phyloP scores from a whole-genome alignment of 2,888 invertebrate species.

The Agrilus biguttatus region DNA sequence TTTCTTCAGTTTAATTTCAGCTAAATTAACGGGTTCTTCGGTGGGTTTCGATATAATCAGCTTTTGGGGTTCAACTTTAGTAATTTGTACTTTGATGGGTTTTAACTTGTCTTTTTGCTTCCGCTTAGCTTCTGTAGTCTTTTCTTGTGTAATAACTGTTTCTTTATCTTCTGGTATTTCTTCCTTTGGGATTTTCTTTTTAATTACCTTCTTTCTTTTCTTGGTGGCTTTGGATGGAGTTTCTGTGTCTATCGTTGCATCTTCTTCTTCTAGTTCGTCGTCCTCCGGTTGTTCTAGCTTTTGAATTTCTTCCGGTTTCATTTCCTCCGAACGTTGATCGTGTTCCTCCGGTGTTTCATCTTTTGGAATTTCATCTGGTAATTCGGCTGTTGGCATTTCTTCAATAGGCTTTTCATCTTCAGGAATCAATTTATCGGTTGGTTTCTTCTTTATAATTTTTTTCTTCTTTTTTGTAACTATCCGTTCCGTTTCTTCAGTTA shows the following conservation, averaged over 20 bases:
- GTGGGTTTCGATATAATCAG: slow-evolving; percentile 41
- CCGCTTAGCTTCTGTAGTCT: slow-evolving; percentile 16
- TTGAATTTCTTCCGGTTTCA: neutral
- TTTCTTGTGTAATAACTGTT: slow-evolving; percentile 10
- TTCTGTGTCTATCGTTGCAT: neutral
- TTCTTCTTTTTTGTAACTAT: neutral
- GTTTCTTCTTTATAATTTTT: neutral
- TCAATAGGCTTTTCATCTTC: slow-evolving; percentile 14
- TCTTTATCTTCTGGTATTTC: slow-evolving; percentile 6
- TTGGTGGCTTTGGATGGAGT: slow-evolving; percentile 2
- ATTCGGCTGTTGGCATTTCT: slow-evolving; percentile 8
- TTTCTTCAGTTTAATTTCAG: slow-evolving; percentile 39
- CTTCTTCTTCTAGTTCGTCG: slow-evolving; percentile 3
- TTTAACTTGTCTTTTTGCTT: slow-evolving; percentile 4
- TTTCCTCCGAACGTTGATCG: neutral
- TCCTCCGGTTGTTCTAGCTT: slow-evolving; percentile 12
- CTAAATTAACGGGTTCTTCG: slow-evolving; percentile 40
- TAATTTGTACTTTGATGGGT: slow-evolving; percentile 41
- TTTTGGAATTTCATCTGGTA: slow-evolving; percentile 5
- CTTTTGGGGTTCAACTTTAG: slow-evolving; percentile 41
- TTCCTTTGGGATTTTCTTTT: slow-evolving; percentile 5
- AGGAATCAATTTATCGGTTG: slow-evolving; percentile 6
- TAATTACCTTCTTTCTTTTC: neutral
- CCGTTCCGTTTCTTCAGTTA: slow-evolving; percentile 1
- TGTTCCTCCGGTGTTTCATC: slow-evolving; percentile 9